These are phyloP conservation scores for Eupithecia inturbata DNA, from an alignment of 2,888 invertebrate genomes.

Conservation along the genomic window DNA sequence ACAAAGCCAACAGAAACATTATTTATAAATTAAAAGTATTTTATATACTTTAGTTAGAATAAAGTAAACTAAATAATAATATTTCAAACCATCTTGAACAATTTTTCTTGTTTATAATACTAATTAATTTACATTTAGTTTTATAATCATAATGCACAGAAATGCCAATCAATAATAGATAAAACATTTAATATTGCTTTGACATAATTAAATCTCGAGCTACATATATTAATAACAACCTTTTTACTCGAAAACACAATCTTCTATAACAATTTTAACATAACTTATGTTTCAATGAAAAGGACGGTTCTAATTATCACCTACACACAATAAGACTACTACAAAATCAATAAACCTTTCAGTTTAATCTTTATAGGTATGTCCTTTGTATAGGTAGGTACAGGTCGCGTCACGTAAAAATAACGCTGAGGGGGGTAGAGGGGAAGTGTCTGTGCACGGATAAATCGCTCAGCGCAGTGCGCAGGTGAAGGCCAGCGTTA, in stretches of 20 bases:
- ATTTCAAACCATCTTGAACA: not conserved
- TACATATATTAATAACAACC: slow-evolving; percentile 35
- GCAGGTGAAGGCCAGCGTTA: no score
- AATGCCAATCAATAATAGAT: slow-evolving; percentile 43
- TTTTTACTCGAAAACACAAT: slow-evolving; percentile 20
- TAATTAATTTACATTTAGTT: slow-evolving; percentile 52
- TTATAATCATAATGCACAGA: slow-evolving; percentile 45
- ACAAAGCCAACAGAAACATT: slow-evolving; percentile 12
- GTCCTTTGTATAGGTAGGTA: not conserved
- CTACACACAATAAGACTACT: slow-evolving; percentile 22
- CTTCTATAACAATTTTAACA: slow-evolving; percentile 20
- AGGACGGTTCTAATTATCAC: slow-evolving; percentile 43
- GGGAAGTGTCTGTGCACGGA: no score
- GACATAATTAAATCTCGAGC: slow-evolving; percentile 39
- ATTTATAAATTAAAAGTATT: not conserved
- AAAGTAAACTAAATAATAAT: not conserved
- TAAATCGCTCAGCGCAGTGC: no score
- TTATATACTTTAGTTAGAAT: not conserved
- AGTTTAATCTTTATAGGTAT: not conserved
- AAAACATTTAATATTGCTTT: slow-evolving; percentile 51
- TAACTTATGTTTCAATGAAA: slow-evolving; percentile 38
- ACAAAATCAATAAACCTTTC: not conserved
- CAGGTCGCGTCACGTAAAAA: no score
- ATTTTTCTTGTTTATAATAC: slow-evolving; percentile 31
- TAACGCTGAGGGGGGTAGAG: no score